Base-by-base conservation (phyloP, 2,888 invertebrate genomes). In the Frankliniella intonsa region DNA sequence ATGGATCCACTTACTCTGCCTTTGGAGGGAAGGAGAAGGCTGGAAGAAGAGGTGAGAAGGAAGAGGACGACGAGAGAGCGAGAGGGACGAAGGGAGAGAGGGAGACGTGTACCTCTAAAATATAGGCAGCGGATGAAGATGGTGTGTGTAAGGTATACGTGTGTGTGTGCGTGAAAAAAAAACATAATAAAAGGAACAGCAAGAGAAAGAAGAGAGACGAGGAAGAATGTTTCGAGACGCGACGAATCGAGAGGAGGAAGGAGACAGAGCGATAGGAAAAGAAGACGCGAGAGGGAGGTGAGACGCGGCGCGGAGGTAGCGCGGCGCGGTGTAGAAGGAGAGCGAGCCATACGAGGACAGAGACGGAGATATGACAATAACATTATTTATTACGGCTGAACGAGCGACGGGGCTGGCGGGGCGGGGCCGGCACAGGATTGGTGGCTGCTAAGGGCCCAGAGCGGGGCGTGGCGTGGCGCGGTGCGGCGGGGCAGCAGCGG, bases 281-380 rank as follows among this genome's bases (percentile, higher is more conserved):
- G n/a, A 69, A 22, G 69, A 69, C 11, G 69, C 69, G 69, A 76
- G 12, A 25, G 25, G 69, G 69, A 76, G 25, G 10, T 25, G 25
- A 25, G 69, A 76, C 17, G 62, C 14, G 62, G 17, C 17, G 62
- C 14, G 62, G 17, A 62, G 62, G n/a, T 62, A 19, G 62, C 17
- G n/a, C 17, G 19, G 62, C 62, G 17, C 19, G 62, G 62, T 17
- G 62, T 62, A 62, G n/a, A 69, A 22, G 3, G 69, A 69, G 69
- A 69, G 69, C n/a, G 69, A 69, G n/a, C 19, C 11, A 76, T 8
- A 76, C 11, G 12, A 12, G 12, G 69, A 76, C 22, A 76, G 69
- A 76, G 69, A 76, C 22, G 12, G 69, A 76, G 69, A 22, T n/a
- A 76, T 76, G 69, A 76, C 69, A 76, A 76, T 76, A 76, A 76